These are phyloP conservation scores for Eumaeus atala DNA, from an alignment of 1,140 invertebrate genomes.

Conservation along the genomic window DNA sequence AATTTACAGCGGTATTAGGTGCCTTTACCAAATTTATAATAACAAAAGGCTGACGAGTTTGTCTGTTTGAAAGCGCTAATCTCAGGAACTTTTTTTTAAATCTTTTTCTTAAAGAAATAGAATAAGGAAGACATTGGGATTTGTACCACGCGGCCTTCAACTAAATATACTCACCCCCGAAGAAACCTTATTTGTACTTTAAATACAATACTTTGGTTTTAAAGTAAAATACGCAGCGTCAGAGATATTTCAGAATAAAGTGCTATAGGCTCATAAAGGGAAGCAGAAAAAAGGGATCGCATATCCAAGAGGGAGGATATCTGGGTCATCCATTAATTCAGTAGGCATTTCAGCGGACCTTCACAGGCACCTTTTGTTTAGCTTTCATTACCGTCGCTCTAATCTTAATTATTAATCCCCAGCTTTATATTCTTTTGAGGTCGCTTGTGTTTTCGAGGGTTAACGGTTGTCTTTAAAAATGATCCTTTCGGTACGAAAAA, in stretches of 20 bases:
- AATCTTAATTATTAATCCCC: conserved; percentile 26
- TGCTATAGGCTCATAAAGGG: conserved; percentile 2
- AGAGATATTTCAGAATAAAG: conserved; percentile 3
- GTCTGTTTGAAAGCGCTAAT: too few species aligned
- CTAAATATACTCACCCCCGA: too few species aligned
- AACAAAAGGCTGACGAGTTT: too few species aligned
- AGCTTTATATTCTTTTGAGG: conserved; percentile 16
- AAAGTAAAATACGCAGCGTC: background rate
- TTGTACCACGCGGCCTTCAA: too few species aligned
- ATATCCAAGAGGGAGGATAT: conserved; percentile 11
- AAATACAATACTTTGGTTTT: conserved; percentile 1
- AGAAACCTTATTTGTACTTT: background rate
- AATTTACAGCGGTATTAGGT: too few species aligned
- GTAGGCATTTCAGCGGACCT: conserved; percentile 12
- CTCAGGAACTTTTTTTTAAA: too few species aligned
- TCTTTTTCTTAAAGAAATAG: too few species aligned
- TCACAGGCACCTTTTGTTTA: conserved; percentile 20
- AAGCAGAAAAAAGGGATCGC: conserved; percentile 12
- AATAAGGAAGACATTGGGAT: too few species aligned
- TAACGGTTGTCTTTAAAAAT: conserved; percentile 13
- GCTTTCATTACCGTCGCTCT: conserved; percentile 23
- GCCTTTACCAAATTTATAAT: too few species aligned
- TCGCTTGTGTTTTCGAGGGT: conserved; percentile 14
- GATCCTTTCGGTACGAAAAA: background rate
- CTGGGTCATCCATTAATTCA: conserved; percentile 15